These are phyloP conservation scores for Pollicipes pollicipes DNA, from an alignment of 1,140 invertebrate species.

Conservation along the genomic window DNA sequence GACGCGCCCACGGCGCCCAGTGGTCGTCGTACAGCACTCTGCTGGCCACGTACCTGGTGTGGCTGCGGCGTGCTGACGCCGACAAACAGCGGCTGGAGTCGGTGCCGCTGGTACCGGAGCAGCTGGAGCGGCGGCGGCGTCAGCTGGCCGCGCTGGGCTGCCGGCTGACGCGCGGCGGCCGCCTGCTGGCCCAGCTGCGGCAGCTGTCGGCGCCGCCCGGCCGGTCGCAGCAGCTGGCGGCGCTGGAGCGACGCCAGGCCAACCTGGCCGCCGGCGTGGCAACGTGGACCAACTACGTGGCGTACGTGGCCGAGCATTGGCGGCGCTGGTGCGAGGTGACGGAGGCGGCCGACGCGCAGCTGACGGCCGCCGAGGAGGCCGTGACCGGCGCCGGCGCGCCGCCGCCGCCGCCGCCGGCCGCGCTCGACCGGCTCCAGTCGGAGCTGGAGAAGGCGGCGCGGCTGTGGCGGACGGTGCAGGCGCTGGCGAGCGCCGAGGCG, in stretches of 20 bases:
- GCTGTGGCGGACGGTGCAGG: neutral
- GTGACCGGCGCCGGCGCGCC: no score
- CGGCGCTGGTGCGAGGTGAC: neutral
- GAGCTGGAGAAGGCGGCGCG: slow-evolving; percentile 17
- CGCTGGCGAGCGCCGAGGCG: neutral
- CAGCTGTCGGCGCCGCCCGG: neutral
- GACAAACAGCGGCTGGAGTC: neutral
- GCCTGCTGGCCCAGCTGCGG: neutral
- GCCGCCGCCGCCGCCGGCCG: no score
- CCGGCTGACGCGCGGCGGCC: neutral
- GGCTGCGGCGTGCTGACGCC: neutral
- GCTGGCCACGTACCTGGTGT: neutral
- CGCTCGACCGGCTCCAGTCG: slow-evolving; percentile 23
- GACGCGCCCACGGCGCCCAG: no score
- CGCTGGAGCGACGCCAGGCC: neutral
- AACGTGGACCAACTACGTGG: neutral
- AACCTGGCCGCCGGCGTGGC: neutral
- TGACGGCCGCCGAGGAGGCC: neutral
- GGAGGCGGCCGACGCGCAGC: no score
- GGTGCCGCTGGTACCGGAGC: neutral
- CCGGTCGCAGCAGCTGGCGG: neutral
- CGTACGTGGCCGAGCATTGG: neutral
- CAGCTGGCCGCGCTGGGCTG: neutral
- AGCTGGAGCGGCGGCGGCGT: neutral
- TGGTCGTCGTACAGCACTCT: neutral